Conservation (phyloP, 1,140 invertebrate species). For the Philopotamus ludificatus region DNA sequence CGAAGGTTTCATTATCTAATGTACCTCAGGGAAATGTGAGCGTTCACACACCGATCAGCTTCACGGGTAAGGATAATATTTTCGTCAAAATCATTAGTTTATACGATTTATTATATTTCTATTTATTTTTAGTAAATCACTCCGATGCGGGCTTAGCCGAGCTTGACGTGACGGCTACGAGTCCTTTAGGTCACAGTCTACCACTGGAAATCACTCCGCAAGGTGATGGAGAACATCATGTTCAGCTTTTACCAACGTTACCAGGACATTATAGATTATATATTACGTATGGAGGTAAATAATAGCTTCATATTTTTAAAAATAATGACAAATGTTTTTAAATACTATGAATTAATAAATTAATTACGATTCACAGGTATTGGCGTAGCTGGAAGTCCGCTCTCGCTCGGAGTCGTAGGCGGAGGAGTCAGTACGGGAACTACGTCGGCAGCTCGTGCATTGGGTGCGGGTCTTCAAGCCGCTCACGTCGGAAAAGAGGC, state of each 20-base stretch:
- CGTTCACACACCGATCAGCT: conserved; percentile 79
- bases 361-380: conserved; percentile 51
- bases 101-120: neutral
- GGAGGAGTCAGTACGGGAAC: conserved; percentile 50
- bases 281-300: conserved; percentile 76
- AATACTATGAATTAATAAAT: neutral
- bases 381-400: conserved; percentile 59
- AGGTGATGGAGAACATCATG: conserved; percentile 70
- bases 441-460: conserved; percentile 54
- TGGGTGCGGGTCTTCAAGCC: conserved; percentile 64
- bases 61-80: conserved; percentile 62
- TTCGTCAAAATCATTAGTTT: neutral
- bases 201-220: conserved; percentile 77
- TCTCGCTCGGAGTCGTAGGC: conserved; percentile 59
- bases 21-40: conserved; percentile 76
- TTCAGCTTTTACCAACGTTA: conserved; percentile 83
- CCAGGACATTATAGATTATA: conserved; percentile 88
- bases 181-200: conserved; percentile 83
- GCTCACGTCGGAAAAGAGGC: conserved; percentile 72
- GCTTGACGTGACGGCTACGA: conserved; percentile 83
- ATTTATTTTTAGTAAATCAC: conserved; percentile 69
- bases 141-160: conserved; percentile 87
- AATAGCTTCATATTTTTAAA: conserved; percentile 8
- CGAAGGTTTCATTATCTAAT: conserved; percentile 71
- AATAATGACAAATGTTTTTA: neutral